A percentile compares a stretch with the other conserved stretches of the same genome.
phyloP scores from a whole-genome alignment of 2,113 vertebrate genomes.

The Pygoscelis adeliae region DNA sequence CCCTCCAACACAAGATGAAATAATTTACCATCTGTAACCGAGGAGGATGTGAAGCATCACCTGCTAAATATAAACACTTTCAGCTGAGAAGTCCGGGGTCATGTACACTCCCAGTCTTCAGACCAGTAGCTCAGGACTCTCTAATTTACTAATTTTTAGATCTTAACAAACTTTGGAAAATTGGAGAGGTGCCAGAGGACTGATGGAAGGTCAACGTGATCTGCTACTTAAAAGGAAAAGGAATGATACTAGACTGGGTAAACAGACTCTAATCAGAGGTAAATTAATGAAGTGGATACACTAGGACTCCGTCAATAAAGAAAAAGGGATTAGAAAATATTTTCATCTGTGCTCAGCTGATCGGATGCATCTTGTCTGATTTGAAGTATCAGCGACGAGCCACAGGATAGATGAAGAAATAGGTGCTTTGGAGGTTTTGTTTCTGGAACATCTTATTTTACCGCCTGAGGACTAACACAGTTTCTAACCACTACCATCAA shows the following conservation, averaged over 20 bases:
- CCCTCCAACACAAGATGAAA: not conserved
- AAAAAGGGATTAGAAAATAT: not conserved
- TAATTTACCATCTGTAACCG: not conserved
- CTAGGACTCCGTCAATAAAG: not conserved
- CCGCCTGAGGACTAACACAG: not conserved
- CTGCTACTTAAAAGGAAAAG: not conserved
- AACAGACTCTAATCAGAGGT: not conserved
- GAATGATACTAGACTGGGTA: not conserved
- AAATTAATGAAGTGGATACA: not conserved
- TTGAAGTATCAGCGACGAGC: rapidly evolving
- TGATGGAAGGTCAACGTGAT: not conserved
- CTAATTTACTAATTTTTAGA: not conserved
- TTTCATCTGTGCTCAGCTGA: not conserved
- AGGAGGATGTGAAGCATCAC: not conserved
- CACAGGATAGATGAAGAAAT: not conserved
- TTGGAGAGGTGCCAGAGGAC: not conserved
- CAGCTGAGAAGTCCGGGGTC: not conserved
- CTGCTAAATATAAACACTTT: not conserved
- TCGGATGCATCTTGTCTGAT: not conserved
- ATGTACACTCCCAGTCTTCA: not conserved
- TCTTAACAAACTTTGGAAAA: not conserved
- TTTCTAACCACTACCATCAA: not conserved
- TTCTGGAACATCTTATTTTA: not conserved
- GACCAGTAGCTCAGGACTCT: not conserved
- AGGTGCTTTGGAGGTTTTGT: rapidly evolving